Evolutionary conservation across 2,888 invertebrate species (phyloP).

Genomic region (Leucophora obtusa): DNA sequence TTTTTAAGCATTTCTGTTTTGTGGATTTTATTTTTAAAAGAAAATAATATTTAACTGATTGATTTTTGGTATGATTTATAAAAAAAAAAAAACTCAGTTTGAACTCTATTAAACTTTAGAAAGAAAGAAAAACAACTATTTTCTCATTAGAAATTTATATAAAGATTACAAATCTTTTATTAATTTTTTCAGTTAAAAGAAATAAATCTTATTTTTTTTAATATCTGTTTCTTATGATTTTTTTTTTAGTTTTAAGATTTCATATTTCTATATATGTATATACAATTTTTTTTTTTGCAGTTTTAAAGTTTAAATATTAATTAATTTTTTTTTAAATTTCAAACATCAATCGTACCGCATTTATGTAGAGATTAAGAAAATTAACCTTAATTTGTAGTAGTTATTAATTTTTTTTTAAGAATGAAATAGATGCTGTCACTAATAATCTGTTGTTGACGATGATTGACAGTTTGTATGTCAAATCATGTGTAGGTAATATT

Average conservation of each 20-base stretch:
- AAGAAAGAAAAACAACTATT: slow-evolving; percentile 19
- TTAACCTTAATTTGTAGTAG: slow-evolving; percentile 60
- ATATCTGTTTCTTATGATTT: slow-evolving; percentile 44
- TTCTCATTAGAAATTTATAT: slow-evolving; percentile 58
- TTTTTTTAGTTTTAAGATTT: slow-evolving; percentile 46
- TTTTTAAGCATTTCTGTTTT: slow-evolving; percentile 26
- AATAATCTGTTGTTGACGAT: slow-evolving; percentile 49
- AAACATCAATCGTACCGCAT: slow-evolving; percentile 37
- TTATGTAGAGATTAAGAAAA: slow-evolving; percentile 31
- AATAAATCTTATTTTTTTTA: slow-evolving; percentile 58
- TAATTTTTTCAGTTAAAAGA: slow-evolving; percentile 47
- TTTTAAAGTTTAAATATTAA: slow-evolving; percentile 21
- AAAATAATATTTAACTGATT: slow-evolving; percentile 60
- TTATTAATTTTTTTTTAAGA: slow-evolving; percentile 5
- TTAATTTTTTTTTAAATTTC: slow-evolving; percentile 12
- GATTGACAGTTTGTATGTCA: slow-evolving; percentile 63
- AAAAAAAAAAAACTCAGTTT: slow-evolving; percentile 45
- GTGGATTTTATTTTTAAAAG: neutral
- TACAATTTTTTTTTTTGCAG: slow-evolving; percentile 7
- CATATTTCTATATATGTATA: slow-evolving; percentile 4
- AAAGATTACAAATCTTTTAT: slow-evolving; percentile 55
- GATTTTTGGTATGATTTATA: slow-evolving; percentile 62
- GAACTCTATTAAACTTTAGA: slow-evolving; percentile 75
- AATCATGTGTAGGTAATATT: slow-evolving; percentile 18
- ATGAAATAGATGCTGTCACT: slow-evolving; percentile 54